Evolutionary conservation across 2,797 vertebrate genomes (phyloP).

Genomic region (Moxostoma hubbsi): DNA sequence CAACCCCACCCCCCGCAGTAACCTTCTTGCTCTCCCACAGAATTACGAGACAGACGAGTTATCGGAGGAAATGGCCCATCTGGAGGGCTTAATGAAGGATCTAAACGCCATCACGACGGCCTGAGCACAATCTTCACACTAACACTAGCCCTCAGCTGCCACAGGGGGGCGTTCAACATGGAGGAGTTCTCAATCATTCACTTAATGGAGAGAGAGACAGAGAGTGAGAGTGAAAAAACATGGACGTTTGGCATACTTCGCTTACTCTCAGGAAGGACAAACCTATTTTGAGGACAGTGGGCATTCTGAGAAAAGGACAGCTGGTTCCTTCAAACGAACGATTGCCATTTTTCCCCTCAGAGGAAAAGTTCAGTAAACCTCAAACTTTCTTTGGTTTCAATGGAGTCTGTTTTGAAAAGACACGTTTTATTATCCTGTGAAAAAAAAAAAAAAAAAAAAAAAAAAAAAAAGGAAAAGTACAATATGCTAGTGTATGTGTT

Average conservation of each 20-base stretch:
- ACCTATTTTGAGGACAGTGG: slow-evolving; percentile 60
- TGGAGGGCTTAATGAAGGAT: slow-evolving; percentile 99
- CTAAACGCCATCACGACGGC: slow-evolving; percentile 98
- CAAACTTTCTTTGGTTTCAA: slow-evolving; percentile 54
- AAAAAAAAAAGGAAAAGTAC: slow-evolving; percentile 67
- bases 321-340: slow-evolving; percentile 64
- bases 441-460: slow-evolving; percentile 65
- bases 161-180: slow-evolving; percentile 51
- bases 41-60: slow-evolving; percentile 96
- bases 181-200: slow-evolving; percentile 53
- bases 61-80: slow-evolving; percentile 99
- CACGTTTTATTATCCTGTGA: slow-evolving; percentile 66
- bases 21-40: slow-evolving; percentile 83
- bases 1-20: slow-evolving; percentile 69
- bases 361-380: slow-evolving; percentile 57
- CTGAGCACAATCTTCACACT: slow-evolving; percentile 71
- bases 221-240: slow-evolving; percentile 14
- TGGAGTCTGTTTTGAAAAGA: slow-evolving; percentile 65
- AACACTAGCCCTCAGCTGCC: background rate
- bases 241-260: slow-evolving; percentile 55
- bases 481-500: slow-evolving; percentile 84
- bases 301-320: slow-evolving; percentile 73
- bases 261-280: slow-evolving; percentile 82
- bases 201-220: slow-evolving; percentile 63
- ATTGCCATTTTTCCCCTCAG: slow-evolving; percentile 33